Percentiles rank a stretch among this genome's conserved stretches.
Evolutionary conservation across 2,113 vertebrate genomes (phyloP).

Genomic region (Melanotaenia duboulayi): DNA sequence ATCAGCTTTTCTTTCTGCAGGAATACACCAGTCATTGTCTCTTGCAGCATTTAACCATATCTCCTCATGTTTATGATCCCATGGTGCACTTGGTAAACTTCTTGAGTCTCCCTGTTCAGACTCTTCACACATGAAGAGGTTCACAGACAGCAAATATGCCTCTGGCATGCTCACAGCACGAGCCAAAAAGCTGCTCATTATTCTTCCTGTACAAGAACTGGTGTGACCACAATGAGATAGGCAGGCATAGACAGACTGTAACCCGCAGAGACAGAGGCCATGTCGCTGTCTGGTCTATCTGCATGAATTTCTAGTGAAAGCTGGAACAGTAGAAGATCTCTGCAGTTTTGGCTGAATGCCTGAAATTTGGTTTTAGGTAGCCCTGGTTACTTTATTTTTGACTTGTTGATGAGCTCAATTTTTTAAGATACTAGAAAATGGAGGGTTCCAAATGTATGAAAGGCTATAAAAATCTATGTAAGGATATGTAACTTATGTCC

Average conservation of each 20-base stretch:
- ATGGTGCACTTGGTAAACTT: slow-evolving; percentile 40
- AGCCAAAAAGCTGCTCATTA: slow-evolving; percentile 72
- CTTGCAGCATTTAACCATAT: slow-evolving; percentile 51
- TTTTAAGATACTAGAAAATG: not conserved
- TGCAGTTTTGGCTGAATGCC: slow-evolving; percentile 21
- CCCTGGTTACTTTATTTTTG: slow-evolving; percentile 5
- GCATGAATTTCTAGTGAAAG: slow-evolving; percentile 45
- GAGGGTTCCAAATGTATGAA: not conserved
- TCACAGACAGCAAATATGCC: slow-evolving; percentile 64
- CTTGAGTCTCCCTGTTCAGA: slow-evolving; percentile 41
- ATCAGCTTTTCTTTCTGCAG: not conserved
- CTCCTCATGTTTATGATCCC: slow-evolving; percentile 28
- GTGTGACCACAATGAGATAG: slow-evolving; percentile 37
- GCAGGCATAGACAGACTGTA: slow-evolving; percentile 49
- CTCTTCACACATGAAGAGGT: slow-evolving; percentile 56
- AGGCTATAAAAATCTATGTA: not conserved
- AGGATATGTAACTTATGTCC: not conserved
- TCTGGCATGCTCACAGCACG: slow-evolving; percentile 70
- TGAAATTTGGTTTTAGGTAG: slow-evolving; percentile 8
- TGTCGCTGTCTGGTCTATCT: slow-evolving; percentile 41
- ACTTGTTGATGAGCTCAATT: slow-evolving; percentile 9
- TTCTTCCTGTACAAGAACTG: slow-evolving; percentile 59
- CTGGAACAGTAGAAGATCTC: slow-evolving; percentile 10
- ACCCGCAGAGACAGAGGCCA: slow-evolving; percentile 25
- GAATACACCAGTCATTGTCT: not conserved